Conservation (phyloP, 2,797 vertebrate species). For the Enteromius anoplus region DNA sequence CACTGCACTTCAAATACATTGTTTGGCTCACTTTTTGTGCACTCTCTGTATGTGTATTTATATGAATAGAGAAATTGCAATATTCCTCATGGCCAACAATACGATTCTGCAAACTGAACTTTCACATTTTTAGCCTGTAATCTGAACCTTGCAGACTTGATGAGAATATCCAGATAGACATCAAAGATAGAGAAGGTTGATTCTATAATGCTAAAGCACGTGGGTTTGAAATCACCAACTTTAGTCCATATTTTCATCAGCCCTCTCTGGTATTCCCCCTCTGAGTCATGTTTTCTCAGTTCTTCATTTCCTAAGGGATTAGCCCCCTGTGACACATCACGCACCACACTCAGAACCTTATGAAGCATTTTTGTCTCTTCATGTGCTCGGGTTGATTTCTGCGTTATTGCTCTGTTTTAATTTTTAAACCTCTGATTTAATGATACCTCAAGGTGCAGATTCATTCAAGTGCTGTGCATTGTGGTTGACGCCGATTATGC, state of each 20-base stretch:
- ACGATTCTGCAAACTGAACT: not conserved
- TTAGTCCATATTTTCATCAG: constrained; percentile 38
- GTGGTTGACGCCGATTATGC: not conserved
- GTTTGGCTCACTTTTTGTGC: not conserved
- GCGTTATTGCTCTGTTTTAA: not conserved
- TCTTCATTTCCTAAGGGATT: constrained; percentile 56
- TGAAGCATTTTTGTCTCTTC: constrained; percentile 15
- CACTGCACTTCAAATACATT: not conserved
- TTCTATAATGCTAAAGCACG: constrained; percentile 2
- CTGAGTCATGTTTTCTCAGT: constrained; percentile 55
- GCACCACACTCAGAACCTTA: constrained; percentile 4
- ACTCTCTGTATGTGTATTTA: not conserved
- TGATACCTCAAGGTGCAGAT: constrained; percentile 9
- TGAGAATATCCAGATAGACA: no score
- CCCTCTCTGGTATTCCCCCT: constrained; percentile 46
- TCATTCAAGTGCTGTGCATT: constrained; percentile 27
- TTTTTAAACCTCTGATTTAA: constrained; percentile 30
- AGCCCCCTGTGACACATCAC: constrained; percentile 44
- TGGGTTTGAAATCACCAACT: constrained; percentile 20
- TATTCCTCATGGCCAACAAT: not conserved
- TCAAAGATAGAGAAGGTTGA: constrained; percentile 18
- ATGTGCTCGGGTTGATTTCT: not conserved
- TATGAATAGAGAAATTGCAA: not conserved
- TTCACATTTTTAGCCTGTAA: constrained; percentile 2
- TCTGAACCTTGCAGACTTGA: not conserved